Evolutionary conservation across 1,140 invertebrate genomes (phyloP).

Genomic region (Drosophila guanche): DNA sequence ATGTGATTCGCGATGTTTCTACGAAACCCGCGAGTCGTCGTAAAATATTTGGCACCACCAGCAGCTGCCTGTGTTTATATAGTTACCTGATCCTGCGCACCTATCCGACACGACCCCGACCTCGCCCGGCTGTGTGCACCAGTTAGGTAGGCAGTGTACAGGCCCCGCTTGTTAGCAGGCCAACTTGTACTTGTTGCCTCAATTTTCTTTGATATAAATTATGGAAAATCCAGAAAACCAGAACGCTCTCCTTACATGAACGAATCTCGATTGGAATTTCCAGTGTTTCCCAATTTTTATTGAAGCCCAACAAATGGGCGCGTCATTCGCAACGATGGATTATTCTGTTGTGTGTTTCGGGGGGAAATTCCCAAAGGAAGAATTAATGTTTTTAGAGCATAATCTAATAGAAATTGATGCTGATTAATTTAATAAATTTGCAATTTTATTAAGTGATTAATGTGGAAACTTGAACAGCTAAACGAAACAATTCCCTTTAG

Average conservation of each 20-base stretch:
- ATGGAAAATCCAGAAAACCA: slow-evolving; percentile 70
- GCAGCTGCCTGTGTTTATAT: slow-evolving; percentile 42
- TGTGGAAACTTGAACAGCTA: too few relatives aligned
- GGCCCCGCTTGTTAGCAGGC: slow-evolving; percentile 22
- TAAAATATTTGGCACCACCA: slow-evolving; percentile 57
- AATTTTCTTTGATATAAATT: slow-evolving; percentile 76
- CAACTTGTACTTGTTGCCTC: slow-evolving; percentile 57
- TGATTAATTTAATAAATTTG: too few relatives aligned
- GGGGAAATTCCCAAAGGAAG: slow-evolving; percentile 19
- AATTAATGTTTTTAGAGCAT: too few relatives aligned
- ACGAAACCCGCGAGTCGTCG: slow-evolving; percentile 47
- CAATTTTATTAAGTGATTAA: too few relatives aligned
- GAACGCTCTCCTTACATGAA: slow-evolving; percentile 56
- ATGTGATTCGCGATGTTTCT: slow-evolving; percentile 70
- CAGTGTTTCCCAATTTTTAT: slow-evolving; percentile 66
- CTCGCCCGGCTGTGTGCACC: slow-evolving; percentile 28
- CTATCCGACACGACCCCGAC: slow-evolving; percentile 13
- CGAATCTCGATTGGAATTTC: slow-evolving; percentile 50
- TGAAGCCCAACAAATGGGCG: slow-evolving; percentile 43
- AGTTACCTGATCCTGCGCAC: slow-evolving; percentile 21
- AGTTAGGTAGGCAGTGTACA: slow-evolving; percentile 70
- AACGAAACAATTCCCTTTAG: too few relatives aligned
- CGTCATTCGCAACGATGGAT: slow-evolving; percentile 37
- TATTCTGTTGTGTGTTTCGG: slow-evolving; percentile 7
- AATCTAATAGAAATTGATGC: too few relatives aligned